Evolutionary conservation across 1,140 invertebrate species (phyloP), one percentile per base, ranked within the genome.

Genomic region (Carposina sasakii): DNA sequence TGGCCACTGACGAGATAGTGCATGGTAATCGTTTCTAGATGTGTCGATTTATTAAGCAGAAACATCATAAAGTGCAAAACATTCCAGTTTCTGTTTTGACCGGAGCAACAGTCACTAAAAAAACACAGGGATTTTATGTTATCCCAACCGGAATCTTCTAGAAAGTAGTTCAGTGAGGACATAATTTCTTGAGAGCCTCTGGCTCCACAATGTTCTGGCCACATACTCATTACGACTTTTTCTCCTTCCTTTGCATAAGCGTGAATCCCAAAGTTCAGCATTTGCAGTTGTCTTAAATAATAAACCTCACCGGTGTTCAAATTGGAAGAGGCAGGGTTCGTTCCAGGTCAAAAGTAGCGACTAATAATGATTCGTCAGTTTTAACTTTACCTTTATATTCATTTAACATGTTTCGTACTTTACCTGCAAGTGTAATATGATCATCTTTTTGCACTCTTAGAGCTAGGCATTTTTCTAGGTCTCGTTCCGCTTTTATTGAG

Each of bases 271-370:
- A 52, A 45, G 43, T 52, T 52, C 15, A 46, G 43, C 50, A 52
- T 52, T 45, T 52, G 42, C 36, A 53, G 44, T 48, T 53, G 44
- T 30, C 44, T 53, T 53, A 53, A 53, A 36, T 53, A 53, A 47
- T 52, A 52, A 20, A 52, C 34, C 36, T 45, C 41, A 22, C 49
- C 42, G 9, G 49, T 52, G 15, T 52, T 52, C 20, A 52, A 45
- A 45, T 39, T 40, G 45, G 49, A 8, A 52, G 41, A 45, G 41
- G 49, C 23, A 45, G 17, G 24, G 49, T 52, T 45, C 49, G 41
- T 44, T 52, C 41, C 41, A 52, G 41, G 19, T 44, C 42, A 45
- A 52, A 52, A 50, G 48, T 50, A 50, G 48, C 48, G 42, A 43
- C 48, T 43, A 50, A 43, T 21, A 36, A 42, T 4, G 47, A 49